phyloP scores from a whole-genome alignment of 2,797 vertebrate genomes.

The Gadopsis bispinosus region DNA sequence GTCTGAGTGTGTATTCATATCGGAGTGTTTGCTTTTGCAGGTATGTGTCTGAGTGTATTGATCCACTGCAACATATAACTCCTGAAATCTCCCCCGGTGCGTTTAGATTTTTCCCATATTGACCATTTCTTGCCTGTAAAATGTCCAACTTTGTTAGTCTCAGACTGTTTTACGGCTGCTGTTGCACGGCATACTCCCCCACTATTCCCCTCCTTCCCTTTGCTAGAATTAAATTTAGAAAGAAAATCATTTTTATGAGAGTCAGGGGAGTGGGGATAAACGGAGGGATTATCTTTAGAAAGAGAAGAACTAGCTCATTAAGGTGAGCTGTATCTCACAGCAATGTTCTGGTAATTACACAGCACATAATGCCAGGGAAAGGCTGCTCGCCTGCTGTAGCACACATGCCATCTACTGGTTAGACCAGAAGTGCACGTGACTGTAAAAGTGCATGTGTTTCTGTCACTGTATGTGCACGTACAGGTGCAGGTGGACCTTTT shows the following conservation, averaged over 20 bases:
- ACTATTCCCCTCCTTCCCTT: conserved; percentile 43
- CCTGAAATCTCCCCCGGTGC: conserved; percentile 46
- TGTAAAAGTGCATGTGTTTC: not conserved
- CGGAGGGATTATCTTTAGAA: conserved; percentile 82
- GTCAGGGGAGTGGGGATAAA: conserved; percentile 82
- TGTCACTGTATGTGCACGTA: not conserved
- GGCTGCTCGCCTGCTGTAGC: conserved; percentile 46
- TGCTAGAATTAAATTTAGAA: conserved; percentile 80
- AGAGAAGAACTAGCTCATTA: conserved; percentile 83
- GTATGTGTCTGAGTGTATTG: conserved; percentile 32
- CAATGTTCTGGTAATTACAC: conserved; percentile 81
- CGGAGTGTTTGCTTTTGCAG: conserved; percentile 39
- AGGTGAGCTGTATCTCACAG: conserved; percentile 81
- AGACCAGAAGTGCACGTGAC: not conserved
- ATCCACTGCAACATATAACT: conserved; percentile 34
- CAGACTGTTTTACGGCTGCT: conserved; percentile 59
- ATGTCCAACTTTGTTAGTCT: conserved; percentile 62
- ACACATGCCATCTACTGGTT: conserved; percentile 59
- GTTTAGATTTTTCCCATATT: conserved; percentile 60
- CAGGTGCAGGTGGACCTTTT: not conserved
- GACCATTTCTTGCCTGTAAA: conserved; percentile 64
- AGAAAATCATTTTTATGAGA: conserved; percentile 84
- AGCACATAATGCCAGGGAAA: conserved; percentile 65
- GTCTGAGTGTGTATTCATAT: conserved; percentile 7
- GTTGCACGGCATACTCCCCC: conserved; percentile 32